Evolutionary conservation across 2,888 invertebrate species (phyloP).

Genomic region (Limenitis camilla): DNA sequence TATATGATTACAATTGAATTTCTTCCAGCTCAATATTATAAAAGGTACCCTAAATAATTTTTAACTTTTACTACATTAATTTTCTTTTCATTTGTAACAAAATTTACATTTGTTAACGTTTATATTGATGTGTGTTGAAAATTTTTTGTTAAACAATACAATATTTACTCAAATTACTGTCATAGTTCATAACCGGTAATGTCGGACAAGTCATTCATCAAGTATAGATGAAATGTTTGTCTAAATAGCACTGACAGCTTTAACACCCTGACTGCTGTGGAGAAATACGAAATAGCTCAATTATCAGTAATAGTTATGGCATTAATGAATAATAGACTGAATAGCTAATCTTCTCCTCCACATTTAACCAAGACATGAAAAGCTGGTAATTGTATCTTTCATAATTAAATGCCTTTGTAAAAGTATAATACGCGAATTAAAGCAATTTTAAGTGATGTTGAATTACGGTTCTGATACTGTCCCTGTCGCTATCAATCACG

Average conservation of each 20-base stretch:
- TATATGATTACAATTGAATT: no score
- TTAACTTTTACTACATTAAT: no score
- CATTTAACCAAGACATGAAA: no score
- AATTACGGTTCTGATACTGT: constrained; percentile 42
- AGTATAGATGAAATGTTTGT: constrained; percentile 8
- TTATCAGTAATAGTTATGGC: not conserved
- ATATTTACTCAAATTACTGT: constrained; percentile 3
- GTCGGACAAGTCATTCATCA: constrained; percentile 11
- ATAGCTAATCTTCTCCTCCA: no score
- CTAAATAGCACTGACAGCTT: constrained; percentile 5
- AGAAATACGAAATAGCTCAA: not conserved
- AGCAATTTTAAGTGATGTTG: constrained; percentile 21
- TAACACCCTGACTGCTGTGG: not conserved
- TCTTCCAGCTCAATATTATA: no score
- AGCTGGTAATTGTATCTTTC: no score
- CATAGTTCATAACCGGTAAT: constrained; percentile 1
- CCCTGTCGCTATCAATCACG: constrained; percentile 50
- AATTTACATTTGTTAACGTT: no score
- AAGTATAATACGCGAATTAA: not conserved
- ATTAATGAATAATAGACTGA: not conserved
- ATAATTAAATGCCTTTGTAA: not conserved
- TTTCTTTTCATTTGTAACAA: no score
- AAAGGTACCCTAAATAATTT: no score
- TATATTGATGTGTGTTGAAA: not conserved
- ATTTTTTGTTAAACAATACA: not conserved